These are phyloP conservation scores for Acleris sparsana DNA, from an alignment of 2,888 invertebrate species.

Conservation along the genomic window DNA sequence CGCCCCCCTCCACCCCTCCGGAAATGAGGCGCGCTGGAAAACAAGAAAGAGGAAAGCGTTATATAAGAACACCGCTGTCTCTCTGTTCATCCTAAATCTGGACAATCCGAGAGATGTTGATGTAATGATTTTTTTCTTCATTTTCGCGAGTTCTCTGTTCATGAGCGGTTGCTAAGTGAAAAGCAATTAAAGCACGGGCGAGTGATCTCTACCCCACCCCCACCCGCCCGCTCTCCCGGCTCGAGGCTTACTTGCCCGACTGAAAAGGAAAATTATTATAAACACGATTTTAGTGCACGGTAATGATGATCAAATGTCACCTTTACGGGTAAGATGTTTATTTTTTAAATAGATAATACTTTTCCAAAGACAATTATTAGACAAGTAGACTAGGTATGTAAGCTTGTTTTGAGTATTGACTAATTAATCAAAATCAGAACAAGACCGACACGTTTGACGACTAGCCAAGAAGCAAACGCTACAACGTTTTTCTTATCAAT, in stretches of 20 bases:
- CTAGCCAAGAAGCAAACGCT: no score
- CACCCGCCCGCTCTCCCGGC: slow-evolving; percentile 48
- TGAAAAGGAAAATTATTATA: slow-evolving; percentile 66
- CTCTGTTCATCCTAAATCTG: slow-evolving; percentile 79
- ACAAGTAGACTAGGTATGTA: no score
- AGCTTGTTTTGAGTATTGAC: not conserved
- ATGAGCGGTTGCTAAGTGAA: slow-evolving; percentile 84
- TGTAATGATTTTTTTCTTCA: slow-evolving; percentile 83
- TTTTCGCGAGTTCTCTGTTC: slow-evolving; percentile 79
- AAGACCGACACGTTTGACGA: no score
- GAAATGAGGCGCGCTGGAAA: slow-evolving; percentile 82
- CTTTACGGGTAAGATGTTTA: not conserved
- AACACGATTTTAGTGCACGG: slow-evolving; percentile 56
- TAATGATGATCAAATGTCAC: slow-evolving; percentile 32
- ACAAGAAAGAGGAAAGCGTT: slow-evolving; percentile 81
- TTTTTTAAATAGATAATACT: no score
- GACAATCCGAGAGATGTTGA: slow-evolving; percentile 82
- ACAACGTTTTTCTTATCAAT: no score
- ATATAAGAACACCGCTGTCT: slow-evolving; percentile 77
- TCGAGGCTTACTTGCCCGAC: slow-evolving; percentile 69
- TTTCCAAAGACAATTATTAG: no score
- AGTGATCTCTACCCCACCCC: slow-evolving; percentile 76
- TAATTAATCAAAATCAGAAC: not conserved
- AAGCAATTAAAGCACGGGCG: slow-evolving; percentile 84
- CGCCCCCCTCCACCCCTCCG: slow-evolving; percentile 74